These are phyloP conservation scores for Triops longicaudatus DNA, from an alignment of 1,140 invertebrate species.

Conservation along the genomic window DNA sequence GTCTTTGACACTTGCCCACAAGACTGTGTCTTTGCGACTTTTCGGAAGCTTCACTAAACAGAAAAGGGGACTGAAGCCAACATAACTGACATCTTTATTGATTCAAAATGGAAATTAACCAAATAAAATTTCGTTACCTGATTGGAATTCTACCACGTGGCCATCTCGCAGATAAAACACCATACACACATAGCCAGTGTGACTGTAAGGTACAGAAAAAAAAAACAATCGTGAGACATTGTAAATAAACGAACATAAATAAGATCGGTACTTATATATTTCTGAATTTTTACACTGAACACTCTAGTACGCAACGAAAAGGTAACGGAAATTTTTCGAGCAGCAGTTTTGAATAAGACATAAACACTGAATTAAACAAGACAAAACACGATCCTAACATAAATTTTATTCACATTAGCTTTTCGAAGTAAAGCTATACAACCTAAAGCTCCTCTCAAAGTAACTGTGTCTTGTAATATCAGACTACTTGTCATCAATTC, in stretches of 20 bases:
- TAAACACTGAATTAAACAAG: too few relatives aligned
- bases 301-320: too few relatives aligned
- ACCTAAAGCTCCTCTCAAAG: background rate
- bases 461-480: background rate
- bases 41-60: background rate
- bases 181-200: slow-evolving; percentile 78
- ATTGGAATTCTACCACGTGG: slow-evolving; percentile 70
- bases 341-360: too few relatives aligned
- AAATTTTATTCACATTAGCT: too few relatives aligned
- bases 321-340: too few relatives aligned
- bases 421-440: background rate
- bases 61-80: background rate
- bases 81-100: background rate
- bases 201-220: slow-evolving; percentile 47
- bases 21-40: background rate
- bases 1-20: background rate
- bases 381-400: too few relatives aligned
- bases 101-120: background rate
- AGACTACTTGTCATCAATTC: too few relatives aligned
- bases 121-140: slow-evolving; percentile 44
- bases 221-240: too few relatives aligned
- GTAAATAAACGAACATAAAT: too few relatives aligned
- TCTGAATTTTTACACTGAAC: too few relatives aligned
- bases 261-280: too few relatives aligned
- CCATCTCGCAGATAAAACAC: slow-evolving; percentile 66